Conservation (phyloP, 2,797 vertebrate genomes). For the Pangasius mekongensis region DNA sequence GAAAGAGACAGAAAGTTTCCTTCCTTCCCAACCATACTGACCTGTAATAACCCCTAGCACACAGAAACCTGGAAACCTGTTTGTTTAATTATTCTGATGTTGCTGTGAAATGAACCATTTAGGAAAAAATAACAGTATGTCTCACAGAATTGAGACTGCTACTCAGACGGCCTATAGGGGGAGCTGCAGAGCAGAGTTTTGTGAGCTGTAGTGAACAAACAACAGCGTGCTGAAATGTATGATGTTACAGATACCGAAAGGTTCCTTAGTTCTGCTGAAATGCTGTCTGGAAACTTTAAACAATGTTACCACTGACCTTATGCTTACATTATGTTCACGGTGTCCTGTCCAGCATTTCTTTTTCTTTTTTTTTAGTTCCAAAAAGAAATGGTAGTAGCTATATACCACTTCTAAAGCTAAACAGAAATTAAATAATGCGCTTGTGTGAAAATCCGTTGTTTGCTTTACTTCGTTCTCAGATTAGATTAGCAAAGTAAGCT, state of each 20-base stretch:
- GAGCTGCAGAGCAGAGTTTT: background rate
- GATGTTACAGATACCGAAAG: too few relatives aligned
- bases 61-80: background rate
- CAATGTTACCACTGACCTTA: background rate
- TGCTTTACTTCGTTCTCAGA: background rate
- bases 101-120: background rate
- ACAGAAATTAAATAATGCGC: background rate
- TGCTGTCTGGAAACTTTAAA: background rate
- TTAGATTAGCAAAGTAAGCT: background rate
- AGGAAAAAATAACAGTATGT: too few relatives aligned
- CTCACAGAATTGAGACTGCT: too few relatives aligned
- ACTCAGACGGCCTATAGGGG: background rate
- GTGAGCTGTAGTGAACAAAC: background rate
- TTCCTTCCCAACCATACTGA: background rate
- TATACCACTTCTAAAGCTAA: background rate
- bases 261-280: too few relatives aligned
- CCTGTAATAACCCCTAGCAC: background rate
- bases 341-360: background rate
- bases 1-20: slow-evolving; percentile 23
- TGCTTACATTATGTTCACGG: background rate
- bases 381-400: background rate
- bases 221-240: too few relatives aligned
- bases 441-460: too few relatives aligned
- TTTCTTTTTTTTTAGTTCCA: background rate
- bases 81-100: background rate